A percentile compares a stretch with the other conserved stretches of the same genome.
Conservation (phyloP, 1,140 invertebrate genomes). For the Lucilia cuprina region DNA sequence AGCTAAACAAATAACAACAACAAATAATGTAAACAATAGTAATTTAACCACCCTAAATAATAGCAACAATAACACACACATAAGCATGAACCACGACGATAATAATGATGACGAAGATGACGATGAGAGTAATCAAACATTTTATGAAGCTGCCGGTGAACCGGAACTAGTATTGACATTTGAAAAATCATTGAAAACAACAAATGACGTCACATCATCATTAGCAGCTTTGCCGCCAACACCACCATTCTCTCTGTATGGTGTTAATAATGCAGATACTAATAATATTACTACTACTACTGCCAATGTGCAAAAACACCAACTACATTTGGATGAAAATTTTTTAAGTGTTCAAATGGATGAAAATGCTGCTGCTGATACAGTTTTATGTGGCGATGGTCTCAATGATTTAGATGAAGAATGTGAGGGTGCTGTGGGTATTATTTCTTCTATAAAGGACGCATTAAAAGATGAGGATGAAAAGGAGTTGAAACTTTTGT, state of each 20-base stretch:
- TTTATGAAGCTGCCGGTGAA: constrained; percentile 40
- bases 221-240: background rate
- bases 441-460: background rate
- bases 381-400: background rate
- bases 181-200: constrained; percentile 48
- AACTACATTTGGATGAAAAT: background rate
- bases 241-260: background rate
- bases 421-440: constrained; percentile 16
- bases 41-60: background rate
- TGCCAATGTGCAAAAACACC: background rate
- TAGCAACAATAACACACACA: constrained; percentile 5
- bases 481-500: background rate
- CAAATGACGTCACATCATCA: background rate
- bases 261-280: background rate
- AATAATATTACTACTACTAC: background rate
- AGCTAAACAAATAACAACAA: background rate
- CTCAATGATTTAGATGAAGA: background rate
- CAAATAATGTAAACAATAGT: constrained; percentile 20
- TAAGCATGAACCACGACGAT: background rate
- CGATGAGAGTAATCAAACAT: constrained; percentile 41
- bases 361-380: background rate
- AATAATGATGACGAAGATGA: constrained; percentile 50
- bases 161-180: constrained; percentile 51
- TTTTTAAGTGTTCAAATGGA: background rate
- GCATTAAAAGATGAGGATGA: background rate